Conservation (phyloP, 2,888 invertebrate species). For the Proisotoma minuta region DNA sequence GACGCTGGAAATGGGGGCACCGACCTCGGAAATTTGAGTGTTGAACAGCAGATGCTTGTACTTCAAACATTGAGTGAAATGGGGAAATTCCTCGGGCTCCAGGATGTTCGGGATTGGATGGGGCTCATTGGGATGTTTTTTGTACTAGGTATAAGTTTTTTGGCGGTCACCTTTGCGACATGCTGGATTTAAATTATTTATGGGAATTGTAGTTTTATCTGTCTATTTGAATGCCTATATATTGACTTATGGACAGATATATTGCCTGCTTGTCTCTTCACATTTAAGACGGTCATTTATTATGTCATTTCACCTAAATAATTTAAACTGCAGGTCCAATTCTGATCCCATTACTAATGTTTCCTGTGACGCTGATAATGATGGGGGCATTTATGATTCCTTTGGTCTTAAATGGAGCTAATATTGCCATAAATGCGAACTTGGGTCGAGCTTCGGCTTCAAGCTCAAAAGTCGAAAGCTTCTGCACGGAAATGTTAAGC, state of each 20-base stretch:
- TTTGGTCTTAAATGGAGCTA: constrained; percentile 26
- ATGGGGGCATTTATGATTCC: constrained; percentile 24
- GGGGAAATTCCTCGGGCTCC: constrained; percentile 19
- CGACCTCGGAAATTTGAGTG: constrained; percentile 5
- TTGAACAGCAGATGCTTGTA: constrained; percentile 12
- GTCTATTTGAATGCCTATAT: too few species aligned
- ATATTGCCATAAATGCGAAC: constrained; percentile 11
- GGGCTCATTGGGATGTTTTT: constrained; percentile 26
- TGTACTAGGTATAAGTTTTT: too few species aligned
- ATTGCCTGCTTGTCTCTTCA: too few species aligned
- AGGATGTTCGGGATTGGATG: constrained; percentile 33
- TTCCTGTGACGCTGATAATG: constrained; percentile 23
- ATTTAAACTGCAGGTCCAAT: too few species aligned
- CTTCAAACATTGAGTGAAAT: constrained; percentile 19
- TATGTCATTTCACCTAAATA: too few species aligned
- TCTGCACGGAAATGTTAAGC: constrained; percentile 13
- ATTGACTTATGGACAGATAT: too few species aligned
- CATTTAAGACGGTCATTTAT: too few species aligned
- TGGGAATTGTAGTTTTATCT: too few species aligned
- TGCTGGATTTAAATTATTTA: too few species aligned
- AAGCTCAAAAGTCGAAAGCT: neutral
- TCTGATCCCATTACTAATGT: constrained; percentile 22
- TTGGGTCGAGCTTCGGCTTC: neutral
- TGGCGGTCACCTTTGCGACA: too few species aligned
- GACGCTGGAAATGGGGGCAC: neutral